A percentile compares a stretch with the other conserved stretches of the same genome.
Conservation (phyloP, 2,888 invertebrate genomes). For the Emmelina monodactyla region DNA sequence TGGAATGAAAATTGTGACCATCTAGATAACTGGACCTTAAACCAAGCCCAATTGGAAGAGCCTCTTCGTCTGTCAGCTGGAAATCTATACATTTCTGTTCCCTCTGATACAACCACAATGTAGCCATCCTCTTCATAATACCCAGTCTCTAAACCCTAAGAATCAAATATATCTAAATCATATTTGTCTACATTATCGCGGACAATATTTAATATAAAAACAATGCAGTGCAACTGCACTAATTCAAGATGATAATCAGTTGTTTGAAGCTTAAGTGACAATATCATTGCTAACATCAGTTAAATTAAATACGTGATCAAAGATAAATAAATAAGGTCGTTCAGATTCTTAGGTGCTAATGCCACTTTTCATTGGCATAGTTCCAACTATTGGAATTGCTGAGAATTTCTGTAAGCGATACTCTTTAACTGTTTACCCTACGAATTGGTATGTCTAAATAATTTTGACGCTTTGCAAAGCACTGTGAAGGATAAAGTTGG, state of each 20-base stretch:
- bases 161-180: conserved; percentile 28
- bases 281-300: not conserved
- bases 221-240: conserved; percentile 8
- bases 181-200: not conserved
- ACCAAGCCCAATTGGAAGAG: conserved; percentile 73
- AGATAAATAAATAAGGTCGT: not conserved
- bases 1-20: conserved; percentile 49
- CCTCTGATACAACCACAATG: conserved; percentile 69
- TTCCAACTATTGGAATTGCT: no score
- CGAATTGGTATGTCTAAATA: no score
- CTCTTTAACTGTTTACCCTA: no score
- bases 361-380: not conserved
- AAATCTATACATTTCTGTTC: conserved; percentile 70
- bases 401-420: no score
- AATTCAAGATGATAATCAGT: conserved; percentile 9
- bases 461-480: no score
- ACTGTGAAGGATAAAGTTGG: no score
- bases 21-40: conserved; percentile 67
- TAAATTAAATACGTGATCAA: not conserved
- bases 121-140: conserved; percentile 68
- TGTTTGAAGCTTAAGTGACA: not conserved
- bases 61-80: conserved; percentile 67
- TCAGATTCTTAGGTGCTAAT: not conserved
- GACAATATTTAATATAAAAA: not conserved
- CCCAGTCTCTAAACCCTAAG: conserved; percentile 66